Percentiles rank a stretch among this genome's conserved stretches.
phyloP scores from a whole-genome alignment of 2,113 vertebrate species.

The Plotosus lineatus region DNA sequence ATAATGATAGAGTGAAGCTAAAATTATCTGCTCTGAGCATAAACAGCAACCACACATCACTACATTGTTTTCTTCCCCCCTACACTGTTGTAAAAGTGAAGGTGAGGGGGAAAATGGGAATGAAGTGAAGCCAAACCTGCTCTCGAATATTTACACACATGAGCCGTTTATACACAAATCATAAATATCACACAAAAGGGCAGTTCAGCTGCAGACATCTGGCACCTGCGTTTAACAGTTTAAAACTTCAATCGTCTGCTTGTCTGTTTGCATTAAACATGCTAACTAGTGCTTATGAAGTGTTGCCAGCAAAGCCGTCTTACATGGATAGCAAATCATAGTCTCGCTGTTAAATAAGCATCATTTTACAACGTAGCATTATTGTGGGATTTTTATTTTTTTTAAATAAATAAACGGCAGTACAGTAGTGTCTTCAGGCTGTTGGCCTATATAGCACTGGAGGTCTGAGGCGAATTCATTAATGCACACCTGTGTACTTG shows the following conservation, averaged over 20 bases:
- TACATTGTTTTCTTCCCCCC: slow-evolving; percentile 55
- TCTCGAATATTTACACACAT: too few relatives aligned
- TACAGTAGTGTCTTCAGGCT: background rate
- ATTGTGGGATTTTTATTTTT: background rate
- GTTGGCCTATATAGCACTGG: background rate
- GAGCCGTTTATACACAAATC: too few relatives aligned
- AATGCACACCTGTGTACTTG: slow-evolving; percentile 26
- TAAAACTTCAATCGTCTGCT: background rate
- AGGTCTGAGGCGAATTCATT: background rate
- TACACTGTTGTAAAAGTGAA: slow-evolving; percentile 48
- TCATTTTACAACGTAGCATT: background rate
- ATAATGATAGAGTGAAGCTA: slow-evolving; percentile 69
- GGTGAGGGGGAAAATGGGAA: slow-evolving; percentile 53
- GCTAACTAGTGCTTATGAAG: background rate
- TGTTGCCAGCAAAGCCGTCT: background rate
- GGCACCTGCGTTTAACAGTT: too few relatives aligned
- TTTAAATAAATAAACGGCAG: too few relatives aligned
- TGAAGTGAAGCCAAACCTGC: background rate
- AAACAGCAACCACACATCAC: slow-evolving; percentile 60
- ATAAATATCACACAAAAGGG: too few relatives aligned
- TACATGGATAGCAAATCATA: background rate
- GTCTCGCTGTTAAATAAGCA: background rate
- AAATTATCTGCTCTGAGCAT: slow-evolving; percentile 62
- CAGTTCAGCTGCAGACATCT: too few relatives aligned
- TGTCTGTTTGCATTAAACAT: background rate